Base-by-base conservation (phyloP, 2,797 vertebrate genomes). In the Philypnodon macrostomus region DNA sequence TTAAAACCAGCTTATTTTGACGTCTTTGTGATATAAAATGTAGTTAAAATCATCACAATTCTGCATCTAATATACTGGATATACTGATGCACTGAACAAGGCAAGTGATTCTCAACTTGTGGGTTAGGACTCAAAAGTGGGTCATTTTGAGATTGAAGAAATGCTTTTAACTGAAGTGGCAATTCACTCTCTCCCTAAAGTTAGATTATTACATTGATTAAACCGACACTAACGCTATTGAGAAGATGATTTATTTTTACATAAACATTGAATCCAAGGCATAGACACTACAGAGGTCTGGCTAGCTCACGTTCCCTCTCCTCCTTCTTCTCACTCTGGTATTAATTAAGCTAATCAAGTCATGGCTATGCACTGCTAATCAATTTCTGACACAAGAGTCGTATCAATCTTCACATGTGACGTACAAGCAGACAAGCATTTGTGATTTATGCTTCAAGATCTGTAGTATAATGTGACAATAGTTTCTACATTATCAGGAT, bases 291-390 rank as follows among this genome's bases (percentile, higher is more conserved):
- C 31, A 47, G 34, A 7, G 16, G 13, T 35, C 33, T 35, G 33
- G 15, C 33, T 9, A 35, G 33, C 33, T n/a, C n/a, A n/a, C n/a
- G n/a, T n/a, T n/a, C n/a, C n/a, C n/a, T n/a, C n/a, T n/a, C n/a
- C 45, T 23, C 18, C 31, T 21, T 7, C 30, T 34, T 32, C 30
- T 23, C 30, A 9, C 30, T 23, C 18, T 34, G 12, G 13, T 23
- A 46, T 34, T 47, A 47, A 47, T 34, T 33, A 34, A 47, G 45
- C 45, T 34, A 47, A 47, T 47, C 45, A 47, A 47, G 45, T 47
- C 31, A 5, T 47, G 45, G 45, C 18, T 47, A 47, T 34, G 45
- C 45, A 33, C 45, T 1, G 30, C 31, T 47, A 47, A 47, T 47
- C 45, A 21, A 34, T 47, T 47, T 47, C 30, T 47, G 44, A 46